Evolutionary conservation across 2,797 vertebrate species (phyloP).

Genomic region (Sebastes aleutianus): DNA sequence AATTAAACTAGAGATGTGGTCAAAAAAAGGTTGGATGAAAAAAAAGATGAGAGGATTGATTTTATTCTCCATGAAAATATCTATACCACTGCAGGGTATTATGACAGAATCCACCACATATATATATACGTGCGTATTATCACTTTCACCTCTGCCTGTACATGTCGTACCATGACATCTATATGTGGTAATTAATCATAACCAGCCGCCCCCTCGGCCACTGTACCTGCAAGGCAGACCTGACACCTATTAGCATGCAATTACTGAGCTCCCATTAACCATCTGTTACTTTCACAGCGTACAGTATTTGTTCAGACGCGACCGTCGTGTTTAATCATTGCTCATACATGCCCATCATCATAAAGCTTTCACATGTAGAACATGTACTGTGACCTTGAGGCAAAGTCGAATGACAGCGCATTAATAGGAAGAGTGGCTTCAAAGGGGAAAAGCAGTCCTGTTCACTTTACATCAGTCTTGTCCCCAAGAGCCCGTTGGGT

Average conservation of each 20-base stretch:
- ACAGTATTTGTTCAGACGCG: background rate
- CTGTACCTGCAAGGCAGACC: background rate
- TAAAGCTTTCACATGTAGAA: background rate
- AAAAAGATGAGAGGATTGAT: background rate
- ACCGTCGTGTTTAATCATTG: background rate
- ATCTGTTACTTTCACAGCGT: constrained; percentile 16
- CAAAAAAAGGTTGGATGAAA: background rate
- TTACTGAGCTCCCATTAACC: constrained; percentile 19
- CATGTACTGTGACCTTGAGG: background rate
- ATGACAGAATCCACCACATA: background rate
- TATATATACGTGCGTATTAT: background rate
- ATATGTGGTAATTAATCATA: constrained; percentile 23
- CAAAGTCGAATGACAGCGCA: background rate
- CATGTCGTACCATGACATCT: constrained; percentile 17
- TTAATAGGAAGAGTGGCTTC: background rate
- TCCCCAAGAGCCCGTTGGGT: background rate
- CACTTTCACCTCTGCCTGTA: constrained; percentile 2
- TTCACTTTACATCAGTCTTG: background rate
- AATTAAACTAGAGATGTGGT: background rate
- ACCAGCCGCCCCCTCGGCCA: background rate
- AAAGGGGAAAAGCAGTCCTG: background rate
- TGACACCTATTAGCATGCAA: constrained; percentile 19
- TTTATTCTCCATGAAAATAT: background rate
- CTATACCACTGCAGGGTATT: background rate
- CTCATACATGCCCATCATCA: background rate